These are phyloP conservation scores for Tenthredo mesomela DNA, from an alignment of 2,888 invertebrate genomes.

Conservation along the genomic window DNA sequence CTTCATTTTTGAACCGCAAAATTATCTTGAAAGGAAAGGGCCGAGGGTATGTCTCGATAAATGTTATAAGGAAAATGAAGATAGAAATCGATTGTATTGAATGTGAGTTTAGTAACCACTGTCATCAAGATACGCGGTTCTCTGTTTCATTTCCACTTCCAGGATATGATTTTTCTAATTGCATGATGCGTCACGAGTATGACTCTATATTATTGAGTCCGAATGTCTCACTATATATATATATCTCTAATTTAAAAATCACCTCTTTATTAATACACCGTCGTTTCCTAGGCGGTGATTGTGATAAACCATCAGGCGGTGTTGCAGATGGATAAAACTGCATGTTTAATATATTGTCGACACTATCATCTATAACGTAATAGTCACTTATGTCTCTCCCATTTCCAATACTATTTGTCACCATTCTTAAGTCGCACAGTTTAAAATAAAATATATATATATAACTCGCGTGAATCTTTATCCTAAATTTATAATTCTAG, in stretches of 20 bases:
- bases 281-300: slow-evolving; percentile 71
- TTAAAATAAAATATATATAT: no score
- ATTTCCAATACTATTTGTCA: slow-evolving; percentile 39
- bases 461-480: no score
- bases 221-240: background rate
- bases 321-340: slow-evolving; percentile 71
- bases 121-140: background rate
- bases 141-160: background rate
- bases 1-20: no score
- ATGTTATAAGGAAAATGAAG: background rate
- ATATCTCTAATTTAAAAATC: slow-evolving; percentile 55
- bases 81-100: background rate
- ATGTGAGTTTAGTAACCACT: background rate
- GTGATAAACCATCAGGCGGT: slow-evolving; percentile 65
- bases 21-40: background rate
- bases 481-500: background rate
- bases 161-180: background rate
- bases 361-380: slow-evolving; percentile 64
- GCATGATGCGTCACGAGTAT: background rate
- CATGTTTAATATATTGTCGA: slow-evolving; percentile 76
- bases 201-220: background rate
- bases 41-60: background rate
- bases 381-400: slow-evolving; percentile 43
- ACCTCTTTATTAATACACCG: slow-evolving; percentile 75
- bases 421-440: slow-evolving; percentile 5